Conservation (phyloP, 23 tunicate species). For the Ascidia mentula region DNA sequence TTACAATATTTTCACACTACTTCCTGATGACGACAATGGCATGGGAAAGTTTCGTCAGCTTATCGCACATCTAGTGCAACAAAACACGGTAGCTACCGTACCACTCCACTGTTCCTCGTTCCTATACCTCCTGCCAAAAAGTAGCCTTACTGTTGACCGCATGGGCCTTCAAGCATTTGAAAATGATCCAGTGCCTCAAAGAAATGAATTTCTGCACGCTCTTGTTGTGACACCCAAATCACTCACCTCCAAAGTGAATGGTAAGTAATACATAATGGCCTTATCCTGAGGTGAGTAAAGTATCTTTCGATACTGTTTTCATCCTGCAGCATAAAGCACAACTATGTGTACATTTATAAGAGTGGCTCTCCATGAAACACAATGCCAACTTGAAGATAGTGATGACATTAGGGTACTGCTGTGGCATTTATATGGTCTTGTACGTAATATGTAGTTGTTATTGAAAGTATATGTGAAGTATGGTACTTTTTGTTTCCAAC, state of each 20-base stretch:
- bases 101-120: constrained; percentile 55
- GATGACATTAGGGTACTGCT: too few relatives aligned
- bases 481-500: too few relatives aligned
- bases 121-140: constrained; percentile 55
- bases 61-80: constrained; percentile 69
- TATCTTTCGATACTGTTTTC: too few relatives aligned
- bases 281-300: too few relatives aligned
- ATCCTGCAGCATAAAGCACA: too few relatives aligned
- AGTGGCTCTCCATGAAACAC: too few relatives aligned
- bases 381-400: too few relatives aligned
- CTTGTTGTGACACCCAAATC: constrained; percentile 70
- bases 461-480: too few relatives aligned
- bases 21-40: constrained; percentile 64
- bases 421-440: too few relatives aligned
- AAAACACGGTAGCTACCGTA: constrained; percentile 45
- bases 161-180: constrained; percentile 51
- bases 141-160: constrained; percentile 50
- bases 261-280: constrained; percentile 25
- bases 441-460: too few relatives aligned
- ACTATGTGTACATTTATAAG: too few relatives aligned
- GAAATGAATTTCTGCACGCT: constrained; percentile 62
- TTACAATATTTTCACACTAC: constrained; percentile 77
- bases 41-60: constrained; percentile 84
- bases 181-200: constrained; percentile 6
- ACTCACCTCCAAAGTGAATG: constrained; percentile 60